Base-by-base conservation (phyloP, 2,797 vertebrate species). In the Phaenicophaeus curvirostris region DNA sequence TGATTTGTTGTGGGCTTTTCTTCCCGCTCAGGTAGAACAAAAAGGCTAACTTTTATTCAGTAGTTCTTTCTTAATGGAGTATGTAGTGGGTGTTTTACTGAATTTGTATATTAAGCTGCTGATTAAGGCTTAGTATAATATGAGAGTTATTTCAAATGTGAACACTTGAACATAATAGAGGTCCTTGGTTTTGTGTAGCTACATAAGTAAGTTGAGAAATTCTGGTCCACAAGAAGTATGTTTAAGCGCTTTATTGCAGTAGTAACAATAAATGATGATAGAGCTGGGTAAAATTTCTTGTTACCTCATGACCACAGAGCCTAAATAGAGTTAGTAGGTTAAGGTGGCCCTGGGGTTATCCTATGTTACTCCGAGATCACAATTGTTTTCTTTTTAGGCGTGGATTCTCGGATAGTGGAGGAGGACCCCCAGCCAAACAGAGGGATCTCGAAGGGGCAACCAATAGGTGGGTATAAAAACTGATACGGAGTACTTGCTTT, bases 381-480 rank as follows among this genome's bases (percentile, higher is more conserved):
- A 42, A 57, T 16, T 46, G 21, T 44, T 95, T 87, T 51, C 42
- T 37, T 90, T 71, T 16, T 83, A 99, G 99, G 98, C 99, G 99
- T 98, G 99, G 99, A 99, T 99, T 99, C 99, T 99, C 99, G 33
- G 99, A 99, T 95, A 98, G 99, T 93, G 98, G 98, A 97, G 98
- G 98, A 96, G 99, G 98, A 98, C 99, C 99, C 97, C 99, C 99
- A 98, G 99, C 99, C 98, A 99, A 99, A 97, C 99, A 99, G 97
- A 98, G 99, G 97, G 99, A 99, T 96, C 98, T 99, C 19, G 99
- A 99, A 98, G 99, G 99, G 98, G 99, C 99, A 94, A 97, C 99
- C 96, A 98, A 98, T 98, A 99, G 99, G 99, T 99, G 95, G 25
- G 97, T 93, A 42, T 19, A 67, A 51, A 81, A 65, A 50, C 33